Evolutionary conservation across 2,888 invertebrate species (phyloP), one percentile per base, ranked within the genome.

Genomic region (Sphaerophoria taeniata): DNA sequence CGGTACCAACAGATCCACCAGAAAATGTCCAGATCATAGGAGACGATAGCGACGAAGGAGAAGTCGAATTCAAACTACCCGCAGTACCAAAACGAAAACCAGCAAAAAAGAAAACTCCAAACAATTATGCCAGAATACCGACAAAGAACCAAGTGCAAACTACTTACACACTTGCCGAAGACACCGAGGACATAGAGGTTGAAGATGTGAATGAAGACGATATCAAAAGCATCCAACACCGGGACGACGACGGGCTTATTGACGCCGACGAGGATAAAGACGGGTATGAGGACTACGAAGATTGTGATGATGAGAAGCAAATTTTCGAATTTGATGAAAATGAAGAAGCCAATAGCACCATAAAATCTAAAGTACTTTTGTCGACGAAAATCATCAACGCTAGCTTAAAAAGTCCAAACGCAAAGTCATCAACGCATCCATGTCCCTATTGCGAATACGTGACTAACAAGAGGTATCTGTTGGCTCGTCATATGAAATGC

Each of bases 381-480:
- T 16, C 81, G 33, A 3, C 85, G 3, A 85, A 85, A 70, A 45
- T 81, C 34, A 72, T 77, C 0, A 58, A 47, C 33, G 1, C 77
- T 9, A 73, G 16, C 34, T 0, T 14, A 0, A 81, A 85, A 47
- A 34, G 6, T 4, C 53, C 11, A 3, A 16, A 9, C 3, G 53
- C 11, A 5, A 16, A 95, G 4, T 92, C 94, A 0, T 24, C 24
- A 12, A 11, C 55, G 3, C 96, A 96, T 90, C 96, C 95, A 93
- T 99, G 99, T 92, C 96, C 95, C 89, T 97, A 97, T 90, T 99
- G 99, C 91, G 95, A 96, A 87, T 99, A 99, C 91, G 96, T 96
- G 12, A 97, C 97, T 90, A 96, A 96, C 5, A 97, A 98, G 90
- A 94, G 96, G 93, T 98, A 98, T 90, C 93, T 98, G 14, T 93